A percentile compares a stretch with the other conserved stretches of the same genome.
Evolutionary conservation across 2,797 vertebrate species (phyloP).

Genomic region (Onychomys arenicola): DNA sequence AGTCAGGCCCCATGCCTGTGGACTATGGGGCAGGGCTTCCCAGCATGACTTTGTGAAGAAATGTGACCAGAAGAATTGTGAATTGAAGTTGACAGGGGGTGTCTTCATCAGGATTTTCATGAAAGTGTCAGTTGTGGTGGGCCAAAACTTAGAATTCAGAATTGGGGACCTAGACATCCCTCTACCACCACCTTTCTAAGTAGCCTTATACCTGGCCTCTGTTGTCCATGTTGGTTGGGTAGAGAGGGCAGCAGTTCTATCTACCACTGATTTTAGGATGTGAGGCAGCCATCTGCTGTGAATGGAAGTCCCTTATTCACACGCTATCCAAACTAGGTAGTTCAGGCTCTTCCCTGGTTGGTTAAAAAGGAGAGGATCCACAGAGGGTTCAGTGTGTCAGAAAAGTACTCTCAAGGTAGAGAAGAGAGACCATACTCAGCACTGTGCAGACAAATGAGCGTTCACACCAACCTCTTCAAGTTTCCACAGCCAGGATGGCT

Average conservation of each 20-base stretch:
- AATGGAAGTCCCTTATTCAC: not conserved
- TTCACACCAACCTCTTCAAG: not conserved
- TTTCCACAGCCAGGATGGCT: not conserved
- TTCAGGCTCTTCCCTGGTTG: not conserved
- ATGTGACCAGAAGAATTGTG: not conserved
- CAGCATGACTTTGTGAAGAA: not conserved
- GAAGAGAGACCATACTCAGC: not conserved
- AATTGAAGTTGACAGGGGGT: not conserved
- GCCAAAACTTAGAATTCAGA: not conserved
- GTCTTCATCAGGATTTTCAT: not conserved
- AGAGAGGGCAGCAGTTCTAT: accelerated
- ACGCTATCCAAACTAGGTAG: not conserved
- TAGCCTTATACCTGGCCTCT: not conserved
- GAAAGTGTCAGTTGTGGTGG: not conserved
- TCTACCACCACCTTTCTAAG: not conserved
- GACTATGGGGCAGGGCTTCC: not conserved
- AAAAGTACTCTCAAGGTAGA: not conserved
- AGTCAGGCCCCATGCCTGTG: accelerated
- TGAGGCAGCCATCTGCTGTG: not conserved
- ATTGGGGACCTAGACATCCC: not conserved
- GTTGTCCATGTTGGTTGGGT: not conserved
- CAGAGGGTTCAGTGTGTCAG: not conserved
- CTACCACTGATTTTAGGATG: not conserved
- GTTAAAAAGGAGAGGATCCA: not conserved
- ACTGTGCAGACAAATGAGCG: not conserved